A percentile compares a stretch with the other conserved stretches of the same genome.
Conservation (phyloP, 2,888 invertebrate genomes). For the Scaptomyza polygonia region DNA sequence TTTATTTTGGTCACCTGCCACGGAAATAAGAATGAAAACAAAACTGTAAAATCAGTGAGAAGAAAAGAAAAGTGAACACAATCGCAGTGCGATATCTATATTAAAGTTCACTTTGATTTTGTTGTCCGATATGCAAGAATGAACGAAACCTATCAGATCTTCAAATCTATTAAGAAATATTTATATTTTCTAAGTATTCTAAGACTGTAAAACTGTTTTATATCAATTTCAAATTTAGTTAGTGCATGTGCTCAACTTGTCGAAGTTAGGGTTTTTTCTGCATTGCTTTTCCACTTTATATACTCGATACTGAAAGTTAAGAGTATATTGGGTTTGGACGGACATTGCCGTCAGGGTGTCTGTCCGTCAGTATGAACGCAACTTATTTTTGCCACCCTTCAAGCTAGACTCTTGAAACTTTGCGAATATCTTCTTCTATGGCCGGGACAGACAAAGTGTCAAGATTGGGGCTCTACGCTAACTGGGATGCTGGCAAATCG, state of each 20-base stretch:
- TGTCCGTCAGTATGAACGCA: no score
- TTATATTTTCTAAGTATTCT: not conserved
- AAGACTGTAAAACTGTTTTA: not conserved
- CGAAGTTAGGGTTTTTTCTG: not conserved
- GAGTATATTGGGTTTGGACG: no score
- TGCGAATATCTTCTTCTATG: no score
- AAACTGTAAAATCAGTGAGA: constrained; percentile 33
- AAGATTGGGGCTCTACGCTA: no score
- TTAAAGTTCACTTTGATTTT: not conserved
- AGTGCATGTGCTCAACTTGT: constrained; percentile 17
- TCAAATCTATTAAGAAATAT: not conserved
- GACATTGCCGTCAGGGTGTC: no score
- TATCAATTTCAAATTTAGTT: not conserved
- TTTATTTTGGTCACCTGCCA: constrained; percentile 19
- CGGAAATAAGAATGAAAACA: constrained; percentile 40
- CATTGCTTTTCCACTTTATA: constrained; percentile 5
- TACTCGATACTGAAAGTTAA: no score
- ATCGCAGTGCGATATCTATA: constrained; percentile 22
- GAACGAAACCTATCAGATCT: no score
- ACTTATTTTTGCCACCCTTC: no score
- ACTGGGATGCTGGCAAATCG: no score
- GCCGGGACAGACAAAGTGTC: no score
- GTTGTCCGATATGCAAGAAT: not conserved
- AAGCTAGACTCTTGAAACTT: no score
- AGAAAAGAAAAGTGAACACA: constrained; percentile 35